Percentiles rank a stretch among this genome's conserved stretches.
Conservation (phyloP, 2,797 vertebrate genomes). For the Luscinia luscinia region DNA sequence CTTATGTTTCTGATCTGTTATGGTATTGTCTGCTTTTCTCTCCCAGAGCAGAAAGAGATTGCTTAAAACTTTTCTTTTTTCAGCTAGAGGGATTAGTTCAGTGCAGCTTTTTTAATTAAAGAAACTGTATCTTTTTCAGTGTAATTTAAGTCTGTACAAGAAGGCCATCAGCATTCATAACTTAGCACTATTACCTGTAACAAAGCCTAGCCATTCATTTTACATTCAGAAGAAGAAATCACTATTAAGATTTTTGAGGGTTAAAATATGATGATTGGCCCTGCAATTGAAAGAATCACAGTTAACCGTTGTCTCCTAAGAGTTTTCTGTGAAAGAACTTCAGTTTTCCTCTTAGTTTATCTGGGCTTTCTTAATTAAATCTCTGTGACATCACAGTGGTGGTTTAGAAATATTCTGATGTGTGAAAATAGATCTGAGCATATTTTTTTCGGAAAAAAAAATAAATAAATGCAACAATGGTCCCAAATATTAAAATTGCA, state of each 20-base stretch:
- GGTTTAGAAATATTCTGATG: conserved; percentile 50
- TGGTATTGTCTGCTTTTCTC: conserved; percentile 93
- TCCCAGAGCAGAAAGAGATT: conserved; percentile 85
- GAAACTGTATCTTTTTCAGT: conserved; percentile 89
- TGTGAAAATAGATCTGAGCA: conserved; percentile 10
- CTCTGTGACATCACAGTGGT: conserved; percentile 30
- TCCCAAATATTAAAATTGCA: conserved; percentile 31
- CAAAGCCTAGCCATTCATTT: conserved; percentile 68
- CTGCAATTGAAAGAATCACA: conserved; percentile 2
- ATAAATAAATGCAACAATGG: neutral
- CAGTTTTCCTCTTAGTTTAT: conserved; percentile 50
- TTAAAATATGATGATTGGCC: conserved; percentile 51
- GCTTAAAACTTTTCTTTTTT: conserved; percentile 87
- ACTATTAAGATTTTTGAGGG: conserved; percentile 41
- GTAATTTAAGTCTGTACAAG: conserved; percentile 86
- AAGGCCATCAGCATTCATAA: conserved; percentile 84
- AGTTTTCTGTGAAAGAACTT: conserved; percentile 56
- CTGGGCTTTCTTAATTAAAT: conserved; percentile 69
- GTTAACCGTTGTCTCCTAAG: conserved; percentile 59
- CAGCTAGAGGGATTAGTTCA: conserved; percentile 89
- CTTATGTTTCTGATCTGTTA: conserved; percentile 96
- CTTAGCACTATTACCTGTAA: conserved; percentile 75
- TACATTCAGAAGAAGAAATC: conserved; percentile 44
- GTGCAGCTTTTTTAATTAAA: conserved; percentile 96
- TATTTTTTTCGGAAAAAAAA: neutral